Evolutionary conservation across 2,888 invertebrate genomes (phyloP).

Genomic region (Subacronicta megacephala): DNA sequence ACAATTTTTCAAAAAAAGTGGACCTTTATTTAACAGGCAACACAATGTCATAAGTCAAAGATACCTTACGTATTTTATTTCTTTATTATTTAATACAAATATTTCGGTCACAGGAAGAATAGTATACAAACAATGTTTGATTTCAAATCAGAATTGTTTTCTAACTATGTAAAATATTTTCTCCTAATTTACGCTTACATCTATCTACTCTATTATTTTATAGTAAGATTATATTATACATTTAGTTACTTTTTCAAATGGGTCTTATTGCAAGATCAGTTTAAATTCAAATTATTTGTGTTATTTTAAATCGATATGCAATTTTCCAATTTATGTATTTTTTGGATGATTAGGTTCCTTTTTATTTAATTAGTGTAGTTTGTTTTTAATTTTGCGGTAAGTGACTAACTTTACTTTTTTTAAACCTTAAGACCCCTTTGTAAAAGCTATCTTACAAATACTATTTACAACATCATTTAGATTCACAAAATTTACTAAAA

Average conservation of each 20-base stretch:
- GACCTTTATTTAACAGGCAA: conserved; percentile 33
- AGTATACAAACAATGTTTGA: conserved; percentile 66
- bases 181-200: conserved; percentile 62
- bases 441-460: conserved; percentile 57
- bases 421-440: conserved; percentile 50
- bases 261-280: conserved; percentile 40
- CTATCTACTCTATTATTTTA: conserved; percentile 48
- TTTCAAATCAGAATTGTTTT: conserved; percentile 76
- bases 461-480: conserved; percentile 78
- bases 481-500: conserved; percentile 69
- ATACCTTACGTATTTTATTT: conserved; percentile 53
- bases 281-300: neutral
- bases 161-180: conserved; percentile 82
- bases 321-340: conserved; percentile 7
- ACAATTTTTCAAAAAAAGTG: conserved; percentile 35
- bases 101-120: conserved; percentile 71
- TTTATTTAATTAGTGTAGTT: neutral
- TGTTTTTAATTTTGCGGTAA: neutral
- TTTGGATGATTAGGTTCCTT: conserved; percentile 2
- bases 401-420: neutral
- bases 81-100: conserved; percentile 48
- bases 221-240: conserved; percentile 57
- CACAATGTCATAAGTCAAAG: conserved; percentile 33
- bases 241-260: conserved; percentile 46
- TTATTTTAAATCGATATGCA: conserved; percentile 34